Conservation (phyloP, 2,797 vertebrate species). For the Acanthis flammea region DNA sequence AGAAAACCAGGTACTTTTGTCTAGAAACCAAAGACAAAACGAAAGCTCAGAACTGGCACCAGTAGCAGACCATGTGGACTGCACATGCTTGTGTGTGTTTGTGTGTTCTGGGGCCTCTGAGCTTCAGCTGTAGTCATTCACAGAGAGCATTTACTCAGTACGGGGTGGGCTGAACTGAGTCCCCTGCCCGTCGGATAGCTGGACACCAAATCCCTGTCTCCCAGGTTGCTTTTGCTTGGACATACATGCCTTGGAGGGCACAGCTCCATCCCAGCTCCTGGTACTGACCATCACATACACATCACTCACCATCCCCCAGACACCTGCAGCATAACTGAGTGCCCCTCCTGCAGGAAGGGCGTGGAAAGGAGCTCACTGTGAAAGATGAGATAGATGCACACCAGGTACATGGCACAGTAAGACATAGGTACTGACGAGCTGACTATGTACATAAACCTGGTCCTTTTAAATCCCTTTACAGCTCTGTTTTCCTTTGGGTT, state of each 20-base stretch:
- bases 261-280: not conserved
- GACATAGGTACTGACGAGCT: fast-evolving
- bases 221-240: not conserved
- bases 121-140: not conserved
- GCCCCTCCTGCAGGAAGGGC: not conserved
- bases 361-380: not conserved
- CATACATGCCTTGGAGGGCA: not conserved
- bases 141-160: not conserved
- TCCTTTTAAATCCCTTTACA: not conserved
- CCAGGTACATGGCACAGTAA: not conserved
- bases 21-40: not conserved
- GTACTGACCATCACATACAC: not conserved
- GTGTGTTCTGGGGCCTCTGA: not conserved
- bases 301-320: not conserved
- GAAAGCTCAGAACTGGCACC: not conserved
- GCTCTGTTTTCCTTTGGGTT: not conserved
- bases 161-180: not conserved
- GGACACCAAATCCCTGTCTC: not conserved
- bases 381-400: not conserved
- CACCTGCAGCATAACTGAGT: not conserved
- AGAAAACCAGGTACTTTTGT: not conserved
- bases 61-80: not conserved
- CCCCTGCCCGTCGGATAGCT: fast-evolving
- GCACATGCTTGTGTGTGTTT: fast-evolving
- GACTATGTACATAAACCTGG: not conserved